Evolutionary conservation across 2,888 invertebrate species (phyloP).

Genomic region (Eilema griseolum): DNA sequence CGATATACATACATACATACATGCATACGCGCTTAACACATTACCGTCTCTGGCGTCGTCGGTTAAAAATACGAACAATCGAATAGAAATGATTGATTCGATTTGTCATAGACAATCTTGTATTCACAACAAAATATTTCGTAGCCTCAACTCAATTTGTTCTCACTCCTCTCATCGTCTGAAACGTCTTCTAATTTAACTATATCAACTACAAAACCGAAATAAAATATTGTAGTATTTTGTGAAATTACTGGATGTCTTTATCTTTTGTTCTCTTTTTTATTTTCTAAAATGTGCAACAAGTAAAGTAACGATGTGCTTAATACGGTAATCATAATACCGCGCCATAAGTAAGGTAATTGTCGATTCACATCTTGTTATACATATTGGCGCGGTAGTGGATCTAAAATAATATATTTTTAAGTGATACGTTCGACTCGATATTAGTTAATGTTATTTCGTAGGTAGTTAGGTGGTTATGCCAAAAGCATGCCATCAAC

Average conservation of each 20-base stretch:
- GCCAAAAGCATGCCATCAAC: conserved; percentile 82
- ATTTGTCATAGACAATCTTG: conserved; percentile 48
- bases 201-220: conserved; percentile 35
- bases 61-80: no score
- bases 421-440: conserved; percentile 48
- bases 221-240: conserved; percentile 51
- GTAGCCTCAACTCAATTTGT: conserved; percentile 32
- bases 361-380: conserved; percentile 60
- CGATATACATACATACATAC: no score
- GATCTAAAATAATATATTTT: conserved; percentile 45
- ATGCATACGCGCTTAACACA: no score
- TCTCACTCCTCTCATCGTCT: conserved; percentile 20
- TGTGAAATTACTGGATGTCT: conserved; percentile 59
- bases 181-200: conserved; percentile 14
- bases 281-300: conserved; percentile 36
- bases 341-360: conserved; percentile 72
- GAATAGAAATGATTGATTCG: not conserved
- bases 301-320: conserved; percentile 44
- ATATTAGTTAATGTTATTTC: conserved; percentile 49
- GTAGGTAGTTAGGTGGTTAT: conserved; percentile 74
- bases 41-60: no score
- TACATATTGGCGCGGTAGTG: conserved; percentile 73
- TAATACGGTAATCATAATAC: conserved; percentile 56
- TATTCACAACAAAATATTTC: conserved; percentile 50
- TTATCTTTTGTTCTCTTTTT: conserved; percentile 48